phyloP scores from a whole-genome alignment of 2,888 invertebrate species.

The Hydropsyche betteni region DNA sequence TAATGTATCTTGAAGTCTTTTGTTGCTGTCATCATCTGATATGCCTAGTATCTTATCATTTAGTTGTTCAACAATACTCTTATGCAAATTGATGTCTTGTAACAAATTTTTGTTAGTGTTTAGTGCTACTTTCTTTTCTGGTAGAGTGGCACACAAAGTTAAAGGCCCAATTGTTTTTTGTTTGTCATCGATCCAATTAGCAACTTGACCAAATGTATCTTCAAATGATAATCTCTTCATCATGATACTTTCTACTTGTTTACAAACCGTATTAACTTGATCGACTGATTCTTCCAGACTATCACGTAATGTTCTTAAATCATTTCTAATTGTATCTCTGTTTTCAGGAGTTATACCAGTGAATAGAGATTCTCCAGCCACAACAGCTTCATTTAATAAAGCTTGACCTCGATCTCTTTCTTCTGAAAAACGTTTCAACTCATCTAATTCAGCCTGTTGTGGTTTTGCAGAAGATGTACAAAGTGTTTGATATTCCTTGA shows the following conservation, averaged over 20 bases:
- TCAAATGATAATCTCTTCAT: conserved; percentile 93
- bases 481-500: conserved; percentile 76
- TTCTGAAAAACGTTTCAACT: conserved; percentile 76
- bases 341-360: conserved; percentile 88
- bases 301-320: conserved; percentile 81
- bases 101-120: conserved; percentile 81
- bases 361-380: conserved; percentile 88
- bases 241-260: conserved; percentile 87
- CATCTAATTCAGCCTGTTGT: conserved; percentile 77
- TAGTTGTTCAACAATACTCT: conserved; percentile 83
- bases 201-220: conserved; percentile 88
- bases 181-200: conserved; percentile 86
- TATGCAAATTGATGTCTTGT: conserved; percentile 88
- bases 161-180: conserved; percentile 76
- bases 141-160: conserved; percentile 79
- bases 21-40: conserved; percentile 81
- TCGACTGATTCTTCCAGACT: conserved; percentile 86
- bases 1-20: conserved; percentile 77
- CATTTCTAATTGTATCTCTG: conserved; percentile 83
- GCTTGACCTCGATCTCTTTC: conserved; percentile 83
- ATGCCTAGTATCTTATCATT: conserved; percentile 82
- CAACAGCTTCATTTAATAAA: conserved; percentile 81
- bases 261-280: conserved; percentile 83
- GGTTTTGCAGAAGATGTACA: conserved; percentile 79
- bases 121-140: conserved; percentile 88